These are phyloP conservation scores for Pararge aegeria DNA, from an alignment of 1,140 invertebrate genomes.

Conservation along the genomic window DNA sequence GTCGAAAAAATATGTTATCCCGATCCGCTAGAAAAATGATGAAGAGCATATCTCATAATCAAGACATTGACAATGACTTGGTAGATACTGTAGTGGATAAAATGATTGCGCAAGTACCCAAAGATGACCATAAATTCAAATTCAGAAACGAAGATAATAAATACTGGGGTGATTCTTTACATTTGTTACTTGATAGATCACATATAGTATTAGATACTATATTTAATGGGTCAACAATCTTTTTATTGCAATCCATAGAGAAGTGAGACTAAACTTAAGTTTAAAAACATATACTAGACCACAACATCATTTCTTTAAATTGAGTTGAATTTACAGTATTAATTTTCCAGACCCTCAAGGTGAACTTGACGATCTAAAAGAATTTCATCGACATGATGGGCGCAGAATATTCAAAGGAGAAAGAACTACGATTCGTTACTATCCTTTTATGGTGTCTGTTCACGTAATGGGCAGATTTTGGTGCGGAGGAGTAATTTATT, in stretches of 20 bases:
- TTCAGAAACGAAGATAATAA: conserved; percentile 42
- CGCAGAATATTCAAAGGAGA: conserved; percentile 61
- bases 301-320: no score
- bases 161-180: conserved; percentile 50
- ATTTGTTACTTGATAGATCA: no score
- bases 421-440: conserved; percentile 53
- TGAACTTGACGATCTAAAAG: conserved; percentile 56
- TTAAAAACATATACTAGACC: no score
- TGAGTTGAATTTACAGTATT: no score
- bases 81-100: conserved; percentile 46
- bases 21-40: conserved; percentile 52
- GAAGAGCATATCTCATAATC: conserved; percentile 20
- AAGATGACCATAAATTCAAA: conserved; percentile 49
- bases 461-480: conserved; percentile 65
- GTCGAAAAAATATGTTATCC: conserved; percentile 30
- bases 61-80: conserved; percentile 15
- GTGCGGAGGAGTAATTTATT: conserved; percentile 62
- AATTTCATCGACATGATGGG: conserved; percentile 50
- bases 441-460: conserved; percentile 66
- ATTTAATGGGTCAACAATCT: no score
- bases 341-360: conserved; percentile 57
- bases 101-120: conserved; percentile 45
- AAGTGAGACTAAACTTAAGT: no score
- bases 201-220: no score
- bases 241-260: no score